Base-by-base conservation (phyloP, 1,140 invertebrate genomes). In the Temnothorax curvispinosus region DNA sequence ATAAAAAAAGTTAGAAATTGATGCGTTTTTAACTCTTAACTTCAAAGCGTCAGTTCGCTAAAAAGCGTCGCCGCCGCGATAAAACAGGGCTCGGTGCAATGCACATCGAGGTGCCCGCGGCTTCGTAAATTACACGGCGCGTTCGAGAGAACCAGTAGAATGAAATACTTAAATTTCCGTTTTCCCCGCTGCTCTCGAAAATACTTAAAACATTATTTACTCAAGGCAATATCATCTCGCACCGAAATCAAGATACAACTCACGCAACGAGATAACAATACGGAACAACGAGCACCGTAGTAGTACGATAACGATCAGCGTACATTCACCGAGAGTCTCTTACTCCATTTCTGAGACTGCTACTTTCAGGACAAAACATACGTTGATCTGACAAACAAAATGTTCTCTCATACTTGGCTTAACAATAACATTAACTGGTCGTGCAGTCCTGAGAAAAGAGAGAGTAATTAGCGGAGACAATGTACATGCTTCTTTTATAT, bases 251-350 rank as follows among this genome's bases (percentile, higher is more conserved):
- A 69, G 13, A 41, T 44, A 62, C 41, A 27, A 82, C 74, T 78
- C 60, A 58, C 44, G 87, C 75, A 89, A 89, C 32, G n/a, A 52
- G 50, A 81, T 44, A 80, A 86, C 64, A 86, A 71, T 52, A 56
- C 13, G 47, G 47, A 21, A 80, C 38, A 75, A 62, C 41, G 13
- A 72, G 50, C 75, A 84, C 52, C 35, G 62, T 60, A 67, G 74
- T 80, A 67, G 44, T 27, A 27, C 1, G 71, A 82, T 41, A 86
- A 56, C 11, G 62, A 88, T 89, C 87, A 58, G 78, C 78, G 41
- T 72, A 50, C 21, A 52, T 65, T 78, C 44, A 38, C 13, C 38
- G 38, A 60, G 32, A 62, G 6, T 41, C 56, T 41, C 56, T 74
- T 38, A 44, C 58, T 41, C 11, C 15, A 41, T 41, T 76, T 58